phyloP scores from a whole-genome alignment of 2,888 invertebrate species.

The Oxystoma pomonae region DNA sequence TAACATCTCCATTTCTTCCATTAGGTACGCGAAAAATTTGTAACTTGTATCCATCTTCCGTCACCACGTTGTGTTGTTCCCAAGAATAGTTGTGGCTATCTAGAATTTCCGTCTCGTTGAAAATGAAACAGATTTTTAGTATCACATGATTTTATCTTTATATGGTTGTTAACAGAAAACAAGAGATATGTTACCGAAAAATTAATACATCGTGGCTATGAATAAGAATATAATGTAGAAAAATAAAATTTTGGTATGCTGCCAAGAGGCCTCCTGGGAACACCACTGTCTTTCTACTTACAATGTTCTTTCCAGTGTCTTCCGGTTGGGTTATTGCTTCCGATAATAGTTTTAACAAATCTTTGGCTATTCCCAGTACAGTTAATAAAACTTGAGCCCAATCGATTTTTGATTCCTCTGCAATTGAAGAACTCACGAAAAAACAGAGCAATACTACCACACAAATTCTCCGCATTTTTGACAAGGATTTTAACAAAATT shows the following conservation, averaged over 20 bases:
- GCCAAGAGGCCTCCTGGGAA: not conserved
- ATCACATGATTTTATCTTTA: no score
- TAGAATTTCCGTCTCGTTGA: slow-evolving; percentile 46
- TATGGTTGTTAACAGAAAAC: no score
- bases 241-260: no score
- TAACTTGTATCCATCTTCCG: slow-evolving; percentile 53
- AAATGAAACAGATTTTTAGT: no score
- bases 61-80: slow-evolving; percentile 43
- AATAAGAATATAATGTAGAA: no score
- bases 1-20: slow-evolving; percentile 10
- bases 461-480: no score
- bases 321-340: not conserved
- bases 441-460: not conserved
- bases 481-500: no score
- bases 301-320: not conserved
- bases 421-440: not conserved
- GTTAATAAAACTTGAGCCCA: not conserved
- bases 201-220: no score
- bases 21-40: slow-evolving; percentile 43
- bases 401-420: not conserved
- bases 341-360: not conserved
- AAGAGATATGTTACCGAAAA: no score
- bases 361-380: not conserved
- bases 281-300: not conserved
- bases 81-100: slow-evolving; percentile 42